Base-by-base conservation (phyloP, 2,113 vertebrate species). In the Mola mola region DNA sequence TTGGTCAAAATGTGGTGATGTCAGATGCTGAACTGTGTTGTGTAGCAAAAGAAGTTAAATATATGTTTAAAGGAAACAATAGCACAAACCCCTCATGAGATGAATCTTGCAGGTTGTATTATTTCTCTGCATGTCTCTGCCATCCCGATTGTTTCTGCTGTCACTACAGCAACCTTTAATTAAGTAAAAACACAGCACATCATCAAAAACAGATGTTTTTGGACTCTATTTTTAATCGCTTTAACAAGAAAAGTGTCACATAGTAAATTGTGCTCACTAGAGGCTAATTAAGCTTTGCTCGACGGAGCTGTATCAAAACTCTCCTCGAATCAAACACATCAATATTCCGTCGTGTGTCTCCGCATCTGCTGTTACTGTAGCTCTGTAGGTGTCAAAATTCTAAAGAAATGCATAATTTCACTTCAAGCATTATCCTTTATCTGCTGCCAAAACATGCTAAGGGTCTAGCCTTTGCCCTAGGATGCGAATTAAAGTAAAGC, bases 261-360 rank as follows among this genome's bases (percentile, higher is more conserved):
- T 25, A 46, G 37, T 28, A 24, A 67, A 52, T 37, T 25, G 57
- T 62, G n/a, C 43, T 71, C 49, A 37, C 41, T 61, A 56, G 61
- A 66, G 73, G 57, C 70, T 72, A 70, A 84, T 87, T 75, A 82
- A 78, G 63, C 65, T 59, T 38, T 57, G 58, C 17, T 53, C 37
- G 33, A 49, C 69, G 50, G 64, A 65, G 56, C 81, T 70, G 59
- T 71, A 40, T 66, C 31, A 50, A 61, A 40, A 47, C 52, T 25
- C n/a, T 60, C 51, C 56, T 57, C 17, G 0, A 61, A 75, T 57
- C 50, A 16, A 38, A 73, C 38, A 48, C 16, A 36, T 67, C 47
- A 26, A 73, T 70, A 70, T 50, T 56, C 29, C 31, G 40, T 16
- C 67, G 75, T 77, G 77, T 66, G 70, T 68, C 67, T 65, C 40